A percentile compares a stretch with the other conserved stretches of the same genome.
Evolutionary conservation across 2,797 vertebrate genomes (phyloP).

Genomic region (Bovichtus variegatus): DNA sequence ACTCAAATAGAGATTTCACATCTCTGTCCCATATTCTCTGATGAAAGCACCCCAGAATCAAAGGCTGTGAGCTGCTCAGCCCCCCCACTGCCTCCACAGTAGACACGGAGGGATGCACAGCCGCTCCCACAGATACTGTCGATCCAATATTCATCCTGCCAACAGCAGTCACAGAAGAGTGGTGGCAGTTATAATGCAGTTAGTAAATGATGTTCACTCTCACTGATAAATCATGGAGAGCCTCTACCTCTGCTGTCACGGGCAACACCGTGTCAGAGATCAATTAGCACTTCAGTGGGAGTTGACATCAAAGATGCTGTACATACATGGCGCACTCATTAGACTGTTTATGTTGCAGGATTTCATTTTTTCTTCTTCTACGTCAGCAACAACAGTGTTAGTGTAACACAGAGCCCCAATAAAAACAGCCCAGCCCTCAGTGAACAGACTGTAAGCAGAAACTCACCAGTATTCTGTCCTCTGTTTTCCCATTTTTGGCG

Average conservation of each 20-base stretch:
- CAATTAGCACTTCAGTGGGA: conserved; percentile 28
- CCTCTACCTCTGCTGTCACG: conserved; percentile 9
- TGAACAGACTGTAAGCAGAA: conserved; percentile 13
- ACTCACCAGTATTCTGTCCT: conserved; percentile 92
- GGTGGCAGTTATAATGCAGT: conserved; percentile 23
- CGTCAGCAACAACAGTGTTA: conserved; percentile 26
- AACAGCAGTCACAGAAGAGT: conserved; percentile 30
- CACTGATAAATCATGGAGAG: conserved; percentile 29
- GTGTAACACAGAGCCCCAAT: conserved; percentile 18
- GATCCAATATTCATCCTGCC: conserved; percentile 64
- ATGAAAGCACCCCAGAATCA: conserved; percentile 77
- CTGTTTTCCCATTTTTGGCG: conserved; percentile 90
- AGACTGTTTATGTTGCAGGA: conserved; percentile 36
- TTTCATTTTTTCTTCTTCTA: neutral
- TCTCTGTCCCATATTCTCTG: conserved; percentile 71
- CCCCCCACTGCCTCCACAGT: conserved; percentile 48
- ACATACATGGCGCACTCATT: conserved; percentile 53
- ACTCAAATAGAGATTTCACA: conserved; percentile 63
- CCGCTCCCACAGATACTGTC: conserved; percentile 48
- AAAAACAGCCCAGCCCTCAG: neutral
- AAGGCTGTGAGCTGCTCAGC: conserved; percentile 62
- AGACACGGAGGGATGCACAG: conserved; percentile 45
- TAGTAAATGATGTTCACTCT: conserved; percentile 22
- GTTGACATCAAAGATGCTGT: conserved; percentile 47
- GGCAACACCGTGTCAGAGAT: conserved; percentile 24